These are phyloP conservation scores for Orchestia grillus DNA, from an alignment of 1,140 invertebrate species.

Conservation along the genomic window DNA sequence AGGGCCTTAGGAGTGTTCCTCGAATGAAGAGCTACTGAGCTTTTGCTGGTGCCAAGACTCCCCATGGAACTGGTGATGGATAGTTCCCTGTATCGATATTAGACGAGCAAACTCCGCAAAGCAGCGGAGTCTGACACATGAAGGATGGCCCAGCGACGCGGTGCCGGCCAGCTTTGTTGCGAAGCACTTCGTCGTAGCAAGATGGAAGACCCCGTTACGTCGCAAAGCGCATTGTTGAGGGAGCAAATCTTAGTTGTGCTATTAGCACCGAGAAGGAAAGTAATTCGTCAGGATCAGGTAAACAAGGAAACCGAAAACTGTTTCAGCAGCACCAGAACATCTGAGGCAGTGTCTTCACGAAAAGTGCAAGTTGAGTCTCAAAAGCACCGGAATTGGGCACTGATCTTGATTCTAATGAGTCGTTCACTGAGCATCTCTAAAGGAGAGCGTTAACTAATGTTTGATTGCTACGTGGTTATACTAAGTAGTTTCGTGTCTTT, in stretches of 20 bases:
- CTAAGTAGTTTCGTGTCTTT: background rate
- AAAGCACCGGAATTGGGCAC: background rate
- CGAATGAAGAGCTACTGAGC: slow-evolving; percentile 40
- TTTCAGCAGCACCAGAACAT: background rate
- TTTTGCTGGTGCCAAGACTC: background rate
- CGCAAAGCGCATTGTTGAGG: background rate
- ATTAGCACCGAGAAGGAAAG: background rate
- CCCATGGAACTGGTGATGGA: background rate
- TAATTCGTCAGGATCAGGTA: background rate
- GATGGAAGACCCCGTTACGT: background rate
- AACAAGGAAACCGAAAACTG: background rate
- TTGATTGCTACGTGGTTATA: too few species aligned
- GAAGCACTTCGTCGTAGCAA: background rate
- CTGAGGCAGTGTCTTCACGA: background rate
- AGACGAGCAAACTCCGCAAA: slow-evolving; percentile 47
- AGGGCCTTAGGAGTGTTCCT: background rate
- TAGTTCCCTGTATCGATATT: slow-evolving; percentile 39
- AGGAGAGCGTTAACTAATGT: background rate
- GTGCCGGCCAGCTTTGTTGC: background rate
- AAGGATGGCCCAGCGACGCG: slow-evolving; percentile 14
- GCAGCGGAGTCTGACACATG: background rate
- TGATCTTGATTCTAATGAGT: background rate
- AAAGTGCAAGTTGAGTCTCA: background rate
- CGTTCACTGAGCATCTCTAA: background rate
- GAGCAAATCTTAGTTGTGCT: background rate